These are phyloP conservation scores for Drosophila gaucha DNA, from an alignment of 2,888 invertebrate genomes.

Conservation along the genomic window DNA sequence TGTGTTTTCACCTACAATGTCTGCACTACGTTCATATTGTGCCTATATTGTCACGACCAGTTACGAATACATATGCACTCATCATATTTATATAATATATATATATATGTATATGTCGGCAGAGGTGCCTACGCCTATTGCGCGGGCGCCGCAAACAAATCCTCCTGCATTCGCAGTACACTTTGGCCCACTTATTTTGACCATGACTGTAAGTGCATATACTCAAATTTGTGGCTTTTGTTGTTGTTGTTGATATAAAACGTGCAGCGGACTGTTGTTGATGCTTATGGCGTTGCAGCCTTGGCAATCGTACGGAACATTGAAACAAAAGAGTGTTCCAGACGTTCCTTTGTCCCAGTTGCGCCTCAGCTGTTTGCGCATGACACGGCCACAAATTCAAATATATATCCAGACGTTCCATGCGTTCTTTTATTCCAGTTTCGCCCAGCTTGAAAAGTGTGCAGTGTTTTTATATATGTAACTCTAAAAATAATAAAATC, in stretches of 20 bases:
- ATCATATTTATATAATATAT: neutral
- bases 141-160: neutral
- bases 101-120: neutral
- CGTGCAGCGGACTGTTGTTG: neutral
- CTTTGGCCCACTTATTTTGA: conserved; percentile 1
- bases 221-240: neutral
- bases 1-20: conserved; percentile 20
- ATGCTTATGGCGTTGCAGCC: conserved; percentile 12
- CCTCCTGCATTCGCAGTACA: neutral
- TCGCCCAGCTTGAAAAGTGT: neutral
- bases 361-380: conserved; percentile 19
- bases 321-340: conserved; percentile 17
- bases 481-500: neutral
- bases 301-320: conserved; percentile 29
- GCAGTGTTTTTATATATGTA: neutral
- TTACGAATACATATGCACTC: neutral
- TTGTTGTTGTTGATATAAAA: neutral
- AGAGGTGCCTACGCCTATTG: neutral
- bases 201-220: conserved; percentile 1
- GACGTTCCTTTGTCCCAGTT: conserved; percentile 17
- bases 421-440: neutral
- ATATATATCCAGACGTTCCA: neutral
- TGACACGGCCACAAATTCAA: neutral
- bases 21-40: conserved; percentile 1
- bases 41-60: conserved; percentile 5